Percentiles rank a stretch among this genome's conserved stretches.
These are phyloP conservation scores for Prietella phreatophila DNA, from an alignment of 2,113 vertebrate species.

Conservation along the genomic window DNA sequence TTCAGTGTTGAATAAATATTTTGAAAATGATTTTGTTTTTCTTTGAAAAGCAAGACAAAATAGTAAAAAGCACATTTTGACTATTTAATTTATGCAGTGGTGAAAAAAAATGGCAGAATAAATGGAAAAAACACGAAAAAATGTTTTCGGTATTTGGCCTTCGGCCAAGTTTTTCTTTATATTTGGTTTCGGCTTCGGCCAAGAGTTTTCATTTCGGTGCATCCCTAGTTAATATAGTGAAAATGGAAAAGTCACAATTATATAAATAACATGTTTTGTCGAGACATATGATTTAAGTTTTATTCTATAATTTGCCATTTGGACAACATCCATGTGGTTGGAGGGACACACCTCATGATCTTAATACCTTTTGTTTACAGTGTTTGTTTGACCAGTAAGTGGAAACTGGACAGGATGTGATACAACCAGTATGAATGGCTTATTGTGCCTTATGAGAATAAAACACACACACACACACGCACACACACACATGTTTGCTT, in stretches of 20 bases:
- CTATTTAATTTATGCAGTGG: too few species aligned
- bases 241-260: not conserved
- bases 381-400: conserved; percentile 41
- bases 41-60: too few species aligned
- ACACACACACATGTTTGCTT: not conserved
- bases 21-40: too few species aligned
- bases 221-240: not conserved
- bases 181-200: too few species aligned
- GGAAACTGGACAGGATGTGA: conserved; percentile 48
- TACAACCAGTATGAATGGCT: conserved; percentile 51
- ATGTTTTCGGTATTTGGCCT: too few species aligned
- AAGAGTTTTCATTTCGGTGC: too few species aligned
- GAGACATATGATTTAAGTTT: not conserved
- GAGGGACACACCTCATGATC: conserved; percentile 36
- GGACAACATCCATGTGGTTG: conserved; percentile 27
- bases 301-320: conserved; percentile 29
- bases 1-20: too few species aligned
- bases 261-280: not conserved
- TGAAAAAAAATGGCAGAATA: too few species aligned
- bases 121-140: too few species aligned
- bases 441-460: conserved; percentile 48
- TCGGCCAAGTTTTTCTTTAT: too few species aligned
- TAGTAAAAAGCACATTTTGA: too few species aligned
- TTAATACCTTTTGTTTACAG: conserved; percentile 44
- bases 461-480: conserved; percentile 15